Conservation (phyloP, 2,113 vertebrate species). For the Equus przewalskii region DNA sequence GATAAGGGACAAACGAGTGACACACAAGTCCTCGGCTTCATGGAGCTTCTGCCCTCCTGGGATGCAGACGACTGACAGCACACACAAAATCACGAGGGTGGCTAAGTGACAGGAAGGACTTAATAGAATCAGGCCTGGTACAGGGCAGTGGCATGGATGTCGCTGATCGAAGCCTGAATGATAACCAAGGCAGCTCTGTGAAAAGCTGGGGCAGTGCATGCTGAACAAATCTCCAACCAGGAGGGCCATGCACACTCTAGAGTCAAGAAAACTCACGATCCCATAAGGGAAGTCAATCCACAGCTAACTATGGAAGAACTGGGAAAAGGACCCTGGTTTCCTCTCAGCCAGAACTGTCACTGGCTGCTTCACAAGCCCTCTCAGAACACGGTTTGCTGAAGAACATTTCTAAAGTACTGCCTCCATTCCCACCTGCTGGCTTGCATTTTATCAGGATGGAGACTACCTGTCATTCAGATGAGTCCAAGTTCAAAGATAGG, state of each 20-base stretch:
- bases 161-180: neutral
- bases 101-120: too few relatives aligned
- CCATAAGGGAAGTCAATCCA: fast-evolving
- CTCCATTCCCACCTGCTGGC: neutral
- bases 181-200: too few relatives aligned
- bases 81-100: too few relatives aligned
- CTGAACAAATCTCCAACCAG: fast-evolving
- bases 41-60: fast-evolving
- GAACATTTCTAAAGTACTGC: neutral
- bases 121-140: too few relatives aligned
- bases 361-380: fast-evolving
- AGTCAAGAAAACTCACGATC: neutral
- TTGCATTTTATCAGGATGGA: neutral
- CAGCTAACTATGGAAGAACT: too few relatives aligned
- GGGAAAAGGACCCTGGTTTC: too few relatives aligned
- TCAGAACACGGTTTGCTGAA: neutral
- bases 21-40: neutral
- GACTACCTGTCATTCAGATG: neutral
- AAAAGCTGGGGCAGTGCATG: neutral
- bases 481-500: neutral
- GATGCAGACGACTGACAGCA: fast-evolving
- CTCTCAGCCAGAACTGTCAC: too few relatives aligned
- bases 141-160: fast-evolving
- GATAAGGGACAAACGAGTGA: fast-evolving
- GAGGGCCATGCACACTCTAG: fast-evolving